Evolutionary conservation across 2,888 invertebrate species (phyloP).

Genomic region (Cinara cedri): DNA sequence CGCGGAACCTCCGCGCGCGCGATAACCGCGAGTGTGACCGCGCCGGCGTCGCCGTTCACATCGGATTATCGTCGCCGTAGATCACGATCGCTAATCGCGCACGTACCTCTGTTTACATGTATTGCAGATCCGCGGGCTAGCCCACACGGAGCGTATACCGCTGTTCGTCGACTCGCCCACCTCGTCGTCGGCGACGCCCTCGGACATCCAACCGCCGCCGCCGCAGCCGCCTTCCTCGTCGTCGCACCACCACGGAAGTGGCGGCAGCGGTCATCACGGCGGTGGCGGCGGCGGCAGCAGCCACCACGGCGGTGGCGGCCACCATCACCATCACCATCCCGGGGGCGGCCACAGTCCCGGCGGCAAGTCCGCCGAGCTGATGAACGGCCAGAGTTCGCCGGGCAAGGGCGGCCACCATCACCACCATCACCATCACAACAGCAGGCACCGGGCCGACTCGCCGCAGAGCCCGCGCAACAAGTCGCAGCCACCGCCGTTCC

Average conservation of each 20-base stretch:
- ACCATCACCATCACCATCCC: slow-evolving; percentile 15
- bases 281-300: slow-evolving; percentile 43
- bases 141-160: slow-evolving; percentile 66
- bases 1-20: too few relatives aligned
- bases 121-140: slow-evolving; percentile 73
- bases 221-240: neutral
- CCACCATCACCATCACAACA: slow-evolving; percentile 54
- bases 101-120: neutral
- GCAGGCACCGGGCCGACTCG: slow-evolving; percentile 45
- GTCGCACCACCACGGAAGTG: slow-evolving; percentile 44
- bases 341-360: neutral
- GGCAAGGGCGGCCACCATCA: slow-evolving; percentile 14
- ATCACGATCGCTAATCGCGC: neutral
- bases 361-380: slow-evolving; percentile 34
- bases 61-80: neutral
- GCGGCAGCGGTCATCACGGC: slow-evolving; percentile 9
- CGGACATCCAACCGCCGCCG: slow-evolving; percentile 16
- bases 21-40: too few relatives aligned
- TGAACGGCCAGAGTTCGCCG: slow-evolving; percentile 35
- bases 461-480: slow-evolving; percentile 55
- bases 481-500: slow-evolving; percentile 37
- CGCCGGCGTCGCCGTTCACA: too few relatives aligned
- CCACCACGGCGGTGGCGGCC: neutral
- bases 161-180: slow-evolving; percentile 59
- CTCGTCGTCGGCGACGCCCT: slow-evolving; percentile 31